Evolutionary conservation across 2,797 vertebrate genomes (phyloP).

Genomic region (Myiothlypis coronata): DNA sequence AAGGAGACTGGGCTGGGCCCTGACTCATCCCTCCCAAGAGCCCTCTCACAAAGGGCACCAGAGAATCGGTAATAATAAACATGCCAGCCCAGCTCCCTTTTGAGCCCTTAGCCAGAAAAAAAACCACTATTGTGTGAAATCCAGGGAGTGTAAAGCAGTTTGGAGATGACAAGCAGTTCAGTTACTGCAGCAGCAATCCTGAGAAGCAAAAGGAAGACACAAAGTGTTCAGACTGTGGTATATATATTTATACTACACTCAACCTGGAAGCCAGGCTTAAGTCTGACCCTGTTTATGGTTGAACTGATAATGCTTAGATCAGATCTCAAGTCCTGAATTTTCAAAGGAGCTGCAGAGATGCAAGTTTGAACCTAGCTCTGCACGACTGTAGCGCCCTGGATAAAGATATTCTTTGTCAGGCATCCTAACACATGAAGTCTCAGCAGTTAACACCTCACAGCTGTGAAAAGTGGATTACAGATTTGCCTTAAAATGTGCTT

Average conservation of each 20-base stretch:
- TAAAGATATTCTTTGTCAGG: background rate
- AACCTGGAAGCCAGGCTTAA: background rate
- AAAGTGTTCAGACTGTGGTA: background rate
- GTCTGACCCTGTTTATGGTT: fast-evolving
- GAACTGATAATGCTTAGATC: background rate
- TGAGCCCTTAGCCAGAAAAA: background rate
- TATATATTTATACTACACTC: background rate
- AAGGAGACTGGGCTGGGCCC: background rate
- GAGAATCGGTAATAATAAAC: background rate
- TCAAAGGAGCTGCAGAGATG: background rate
- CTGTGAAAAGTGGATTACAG: background rate
- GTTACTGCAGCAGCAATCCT: background rate
- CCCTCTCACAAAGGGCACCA: background rate
- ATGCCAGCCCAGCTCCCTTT: background rate
- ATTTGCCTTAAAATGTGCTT: background rate
- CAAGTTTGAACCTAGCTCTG: background rate
- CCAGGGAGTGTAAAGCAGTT: background rate
- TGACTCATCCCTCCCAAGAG: background rate
- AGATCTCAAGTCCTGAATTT: background rate
- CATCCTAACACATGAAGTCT: background rate
- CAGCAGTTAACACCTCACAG: background rate
- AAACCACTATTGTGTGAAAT: background rate
- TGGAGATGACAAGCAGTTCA: background rate
- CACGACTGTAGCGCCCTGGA: fast-evolving
- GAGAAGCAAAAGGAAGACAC: background rate